Percentiles rank a stretch among this genome's conserved stretches.
These are phyloP conservation scores for Micromesistius poutassou DNA, from an alignment of 2,797 vertebrate genomes.

Conservation along the genomic window DNA sequence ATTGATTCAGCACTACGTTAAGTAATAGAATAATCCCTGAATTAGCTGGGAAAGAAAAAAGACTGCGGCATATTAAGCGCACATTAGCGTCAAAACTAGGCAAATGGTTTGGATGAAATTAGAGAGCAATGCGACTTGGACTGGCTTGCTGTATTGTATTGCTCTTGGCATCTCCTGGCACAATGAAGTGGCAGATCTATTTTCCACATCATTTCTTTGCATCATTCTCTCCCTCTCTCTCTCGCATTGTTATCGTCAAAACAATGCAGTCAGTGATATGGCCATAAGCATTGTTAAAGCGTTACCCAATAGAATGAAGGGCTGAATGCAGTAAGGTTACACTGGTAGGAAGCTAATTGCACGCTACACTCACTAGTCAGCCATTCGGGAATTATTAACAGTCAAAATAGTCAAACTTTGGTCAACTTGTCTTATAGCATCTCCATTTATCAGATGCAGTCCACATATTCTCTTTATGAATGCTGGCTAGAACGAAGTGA, in stretches of 20 bases:
- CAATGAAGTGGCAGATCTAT: constrained; percentile 66
- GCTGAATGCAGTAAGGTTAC: not conserved
- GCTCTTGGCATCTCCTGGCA: constrained; percentile 46
- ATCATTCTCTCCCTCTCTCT: constrained; percentile 47
- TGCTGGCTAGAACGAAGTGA: not conserved
- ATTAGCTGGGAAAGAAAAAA: constrained; percentile 52
- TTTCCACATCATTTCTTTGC: constrained; percentile 44
- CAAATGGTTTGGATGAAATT: constrained; percentile 45
- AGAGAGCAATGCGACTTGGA: constrained; percentile 48
- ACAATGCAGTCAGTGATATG: not conserved
- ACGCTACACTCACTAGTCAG: not conserved
- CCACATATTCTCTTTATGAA: not conserved
- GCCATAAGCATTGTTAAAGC: too few relatives aligned
- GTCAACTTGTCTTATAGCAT: not conserved
- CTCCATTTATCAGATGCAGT: not conserved
- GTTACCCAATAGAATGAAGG: not conserved
- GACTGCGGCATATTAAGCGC: constrained; percentile 70
- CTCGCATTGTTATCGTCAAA: not conserved
- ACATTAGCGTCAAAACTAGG: constrained; percentile 64
- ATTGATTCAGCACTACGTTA: constrained; percentile 78
- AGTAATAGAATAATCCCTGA: constrained; percentile 73
- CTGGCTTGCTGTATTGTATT: constrained; percentile 35
- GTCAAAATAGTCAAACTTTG: not conserved
- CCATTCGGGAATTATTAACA: not conserved
- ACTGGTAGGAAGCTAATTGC: not conserved